Conservation (phyloP, 2,797 vertebrate species). For the Pseudochaenichthys georgianus region DNA sequence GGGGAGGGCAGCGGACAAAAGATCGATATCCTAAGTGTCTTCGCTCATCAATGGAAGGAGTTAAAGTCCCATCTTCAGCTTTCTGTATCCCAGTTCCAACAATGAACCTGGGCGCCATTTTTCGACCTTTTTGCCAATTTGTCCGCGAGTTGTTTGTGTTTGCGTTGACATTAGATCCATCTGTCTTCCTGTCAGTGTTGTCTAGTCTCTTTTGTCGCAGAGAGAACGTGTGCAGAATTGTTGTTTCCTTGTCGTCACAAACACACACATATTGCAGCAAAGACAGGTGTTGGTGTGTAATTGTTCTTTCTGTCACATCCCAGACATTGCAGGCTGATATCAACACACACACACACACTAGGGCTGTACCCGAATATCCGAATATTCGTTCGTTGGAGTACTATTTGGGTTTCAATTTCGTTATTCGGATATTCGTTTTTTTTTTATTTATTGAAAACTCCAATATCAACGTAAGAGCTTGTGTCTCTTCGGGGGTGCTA, state of each 20-base stretch:
- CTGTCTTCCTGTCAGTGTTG: slow-evolving; percentile 35
- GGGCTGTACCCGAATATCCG: too few relatives aligned
- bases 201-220: slow-evolving; percentile 19
- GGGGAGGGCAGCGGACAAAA: slow-evolving; percentile 2
- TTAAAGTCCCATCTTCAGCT: slow-evolving; percentile 4
- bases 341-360: background rate
- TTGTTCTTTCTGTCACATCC: too few relatives aligned
- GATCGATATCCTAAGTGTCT: slow-evolving; percentile 22
- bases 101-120: slow-evolving; percentile 23
- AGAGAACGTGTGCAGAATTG: slow-evolving; percentile 6
- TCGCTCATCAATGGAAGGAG: slow-evolving; percentile 4
- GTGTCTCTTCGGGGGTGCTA: too few relatives aligned
- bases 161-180: slow-evolving; percentile 21
- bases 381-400: too few relatives aligned
- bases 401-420: too few relatives aligned
- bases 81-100: slow-evolving; percentile 34
- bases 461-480: too few relatives aligned
- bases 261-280: background rate
- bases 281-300: too few relatives aligned
- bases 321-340: too few relatives aligned
- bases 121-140: background rate
- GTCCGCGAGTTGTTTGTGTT: slow-evolving; percentile 3
- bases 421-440: too few relatives aligned
- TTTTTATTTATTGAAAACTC: too few relatives aligned
- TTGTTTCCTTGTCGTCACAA: background rate